Conservation (phyloP, 2,113 vertebrate species). For the Hepsetus odoe region DNA sequence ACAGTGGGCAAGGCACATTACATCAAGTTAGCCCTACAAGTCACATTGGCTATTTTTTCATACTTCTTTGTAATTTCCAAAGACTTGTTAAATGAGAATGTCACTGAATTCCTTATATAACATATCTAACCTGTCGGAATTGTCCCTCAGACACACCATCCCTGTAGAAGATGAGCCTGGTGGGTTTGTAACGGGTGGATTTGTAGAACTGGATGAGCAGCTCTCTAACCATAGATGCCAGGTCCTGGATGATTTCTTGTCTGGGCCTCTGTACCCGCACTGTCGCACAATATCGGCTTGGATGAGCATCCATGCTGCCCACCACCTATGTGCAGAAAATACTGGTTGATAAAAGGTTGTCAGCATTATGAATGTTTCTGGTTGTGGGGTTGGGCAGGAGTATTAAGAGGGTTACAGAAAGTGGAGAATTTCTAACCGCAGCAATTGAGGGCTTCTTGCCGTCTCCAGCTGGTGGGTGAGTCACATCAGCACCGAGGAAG, state of each 20-base stretch:
- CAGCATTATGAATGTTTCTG: background rate
- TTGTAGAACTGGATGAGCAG: constrained; percentile 99
- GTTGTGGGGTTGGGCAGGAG: no score
- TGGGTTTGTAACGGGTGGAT: constrained; percentile 96
- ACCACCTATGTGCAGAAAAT: constrained; percentile 81
- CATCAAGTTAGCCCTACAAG: no score
- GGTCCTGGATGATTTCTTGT: constrained; percentile 94
- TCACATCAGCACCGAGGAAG: constrained; percentile 96
- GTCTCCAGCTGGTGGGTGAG: constrained; percentile 95
- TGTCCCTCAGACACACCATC: constrained; percentile 93
- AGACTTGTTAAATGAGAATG: no score
- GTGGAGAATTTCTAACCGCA: constrained; percentile 81
- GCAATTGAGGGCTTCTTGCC: constrained; percentile 98
- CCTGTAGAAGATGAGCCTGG: constrained; percentile 93
- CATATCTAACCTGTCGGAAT: constrained; percentile 85
- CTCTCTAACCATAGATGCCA: constrained; percentile 95
- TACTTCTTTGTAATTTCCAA: no score
- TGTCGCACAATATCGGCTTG: constrained; percentile 95
- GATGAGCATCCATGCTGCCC: constrained; percentile 97
- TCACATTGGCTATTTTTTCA: no score
- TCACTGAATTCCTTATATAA: background rate
- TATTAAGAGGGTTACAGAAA: background rate
- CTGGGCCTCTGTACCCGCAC: constrained; percentile 93
- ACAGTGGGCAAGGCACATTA: no score
- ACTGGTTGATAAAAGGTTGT: background rate